Evolutionary conservation across 2,113 vertebrate species (phyloP), one percentile per base, ranked within the genome.

Genomic region (Neodontobutis hainanensis): DNA sequence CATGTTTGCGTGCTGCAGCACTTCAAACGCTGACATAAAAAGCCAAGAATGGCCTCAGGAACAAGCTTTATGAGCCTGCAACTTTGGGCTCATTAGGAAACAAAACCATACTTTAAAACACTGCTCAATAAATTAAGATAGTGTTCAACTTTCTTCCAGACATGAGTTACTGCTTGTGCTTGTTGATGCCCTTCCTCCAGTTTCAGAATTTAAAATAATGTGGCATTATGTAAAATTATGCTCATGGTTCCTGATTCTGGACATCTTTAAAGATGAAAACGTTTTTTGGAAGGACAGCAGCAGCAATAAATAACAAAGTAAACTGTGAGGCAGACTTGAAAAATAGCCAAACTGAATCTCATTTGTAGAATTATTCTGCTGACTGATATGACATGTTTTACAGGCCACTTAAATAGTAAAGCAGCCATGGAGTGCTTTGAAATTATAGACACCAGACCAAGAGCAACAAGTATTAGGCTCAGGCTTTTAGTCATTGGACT

Each of bases 61-160:
- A 47, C 32, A 12, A 1, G 9, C 51, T 73, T 81, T 83, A 81
- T 73, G 70, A 79, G 55, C 61, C n/a, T 27, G 3, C 12, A 66
- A 67, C 58, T 61, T 83, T 57, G 70, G 78, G 56, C 63, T 86
- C 71, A 66, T 71, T 78, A 44, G 64, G 44, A 66, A 80, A 65
- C 56, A 74, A 43, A 6, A 38, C 2, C 48, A 69, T 15, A 7
- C 5, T 16, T 35, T 70, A 19, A 61, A 68, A 36, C 49, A 14
- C 45, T 35, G 52, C 16, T 50, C 51, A 16, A 45, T 55, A 60
- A 70, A 73, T 47, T 59, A 14, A n/a, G 36, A 52, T 27, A 45
- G 12, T 1, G 12, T 52, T 44, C 2, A 8, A 1, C 38, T 34
- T 1, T 4, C 15, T 11, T 16, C 5, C 14, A 16, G 27, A 19